Evolutionary conservation across 2,888 invertebrate genomes (phyloP), one percentile per base, ranked within the genome.

Genomic region (Ophioninae sp.): DNA sequence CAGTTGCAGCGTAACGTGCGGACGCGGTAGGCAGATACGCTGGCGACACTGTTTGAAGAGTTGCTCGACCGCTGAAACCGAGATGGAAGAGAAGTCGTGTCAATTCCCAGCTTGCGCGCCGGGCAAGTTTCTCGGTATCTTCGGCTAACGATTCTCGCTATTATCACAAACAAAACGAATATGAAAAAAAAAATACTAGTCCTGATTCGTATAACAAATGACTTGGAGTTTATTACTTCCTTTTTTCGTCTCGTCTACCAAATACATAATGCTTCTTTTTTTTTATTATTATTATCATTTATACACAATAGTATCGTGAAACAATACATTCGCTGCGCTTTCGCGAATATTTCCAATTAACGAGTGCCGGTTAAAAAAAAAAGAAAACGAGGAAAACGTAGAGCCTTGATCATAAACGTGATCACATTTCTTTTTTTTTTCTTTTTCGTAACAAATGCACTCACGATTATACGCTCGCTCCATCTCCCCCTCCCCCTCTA

Each of bases 1-100:
- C n/a, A 92, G 94, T n/a, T 96, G 95, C 89, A 94, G 94, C 81
- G 95, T 95, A 0, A 94, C 94, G 41, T 96, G 95, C 88, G 96
- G 95, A 0, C 94, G 94, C 87, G 96, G 95, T 5, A 91, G 94
- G 30, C 92, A 94, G 86, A 94, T 94, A 85, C 91, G 95, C 39
- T 95, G 94, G 92, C 91, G 95, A 37, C 93, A 94, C 80, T 95
- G 95, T 88, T 81, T 93, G 80, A 89, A 88, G 44, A 91, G 93
- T 79, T 94, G 94, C 83, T 77, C 73, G 21, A 91, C 88, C 6
- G 92, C 93, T 7, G 94, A 94, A 85, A 93, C 93, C 3, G 94
- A 94, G 90, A 94, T 94, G 94, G 93, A 94, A 83, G 94, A 94
- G 85, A 94, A 94, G 87, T 86, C 91, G 6, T 94, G 94, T 83